Conservation (phyloP, 1,140 invertebrate species). For the Polypedilum vanderplanki region DNA sequence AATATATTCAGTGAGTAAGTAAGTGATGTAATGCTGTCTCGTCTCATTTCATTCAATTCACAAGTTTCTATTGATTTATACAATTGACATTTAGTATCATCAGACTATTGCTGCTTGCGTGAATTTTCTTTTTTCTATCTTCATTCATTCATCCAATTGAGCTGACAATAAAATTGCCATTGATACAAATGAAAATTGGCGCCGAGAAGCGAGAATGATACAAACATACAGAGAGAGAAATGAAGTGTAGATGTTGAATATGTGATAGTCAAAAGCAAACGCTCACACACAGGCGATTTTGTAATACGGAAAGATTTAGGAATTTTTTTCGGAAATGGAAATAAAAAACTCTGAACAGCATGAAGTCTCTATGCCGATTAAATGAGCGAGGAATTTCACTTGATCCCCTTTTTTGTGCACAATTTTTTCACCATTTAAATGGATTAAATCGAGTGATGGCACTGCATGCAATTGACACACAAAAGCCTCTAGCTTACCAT, state of each 20-base stretch:
- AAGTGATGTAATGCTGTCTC: no score
- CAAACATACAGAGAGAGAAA: no score
- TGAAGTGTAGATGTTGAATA: background rate
- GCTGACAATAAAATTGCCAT: constrained; percentile 18
- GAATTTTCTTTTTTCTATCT: background rate
- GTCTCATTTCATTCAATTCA: background rate
- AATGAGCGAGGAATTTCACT: no score
- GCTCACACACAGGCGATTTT: background rate
- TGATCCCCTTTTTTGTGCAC: no score
- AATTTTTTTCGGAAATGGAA: background rate
- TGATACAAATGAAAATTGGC: constrained; percentile 18
- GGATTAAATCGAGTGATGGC: no score
- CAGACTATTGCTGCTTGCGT: background rate
- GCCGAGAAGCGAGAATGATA: background rate
- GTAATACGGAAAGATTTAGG: background rate
- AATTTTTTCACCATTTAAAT: no score
- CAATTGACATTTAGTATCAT: constrained; percentile 25
- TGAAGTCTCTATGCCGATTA: no score
- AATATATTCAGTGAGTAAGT: no score
- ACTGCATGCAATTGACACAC: no score
- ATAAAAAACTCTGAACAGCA: background rate
- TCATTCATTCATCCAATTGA: background rate
- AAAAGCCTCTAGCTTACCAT: no score
- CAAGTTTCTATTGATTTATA: constrained; percentile 22
- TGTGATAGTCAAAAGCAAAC: background rate